Evolutionary conservation across 2,113 vertebrate genomes (phyloP), one percentile per base, ranked within the genome.

Genomic region (Aphyosemion australe): DNA sequence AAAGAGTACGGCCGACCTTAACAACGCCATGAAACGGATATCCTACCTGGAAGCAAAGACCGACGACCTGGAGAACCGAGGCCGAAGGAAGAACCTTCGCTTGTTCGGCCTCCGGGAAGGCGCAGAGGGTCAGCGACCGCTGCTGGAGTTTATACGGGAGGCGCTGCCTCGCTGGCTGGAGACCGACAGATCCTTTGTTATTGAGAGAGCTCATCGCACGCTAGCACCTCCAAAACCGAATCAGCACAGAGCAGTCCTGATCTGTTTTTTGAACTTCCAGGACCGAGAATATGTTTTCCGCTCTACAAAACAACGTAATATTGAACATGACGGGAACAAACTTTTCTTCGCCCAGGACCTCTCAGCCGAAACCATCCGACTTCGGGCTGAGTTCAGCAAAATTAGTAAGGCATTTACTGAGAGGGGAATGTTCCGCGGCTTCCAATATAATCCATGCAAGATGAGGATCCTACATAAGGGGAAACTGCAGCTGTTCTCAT

Each of bases 211-310:
- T 4, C 51, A 53, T n/a, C 51, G 21, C 13, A 53, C 51, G 2
- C 26, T 53, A 8, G 14, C 26, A 53, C 51, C 26, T 9, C 51
- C 51, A 32, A 53, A 34, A 12, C 26, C 51, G 15, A 16, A 16
- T 18, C 50, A 52, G 7, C 11, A 52, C 20, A 52, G 50, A 52
- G 50, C 50, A 1, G 50, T 52, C 12, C 26, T 53, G 3, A 34
- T 62, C 18, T 18, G 0, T 13, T 62, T 39, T 31, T 34, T 50
- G 18, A 41, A 41, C 14, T 62, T 62, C 0, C 19, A n/a, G 20
- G 47, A 62, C 0, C 0, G 3, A 13, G 47, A 0, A 2, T 50
- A 21, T 21, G 19, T 62, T 62, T 26, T 63, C 18, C 0, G 10
- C 34, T 50, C 47, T 20, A 12, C 47, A 41, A 42, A 62, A 51